Percentiles rank a stretch among this genome's conserved stretches.
These are phyloP conservation scores for Alectoris magna DNA, from an alignment of 2,797 vertebrate genomes.

Conservation along the genomic window DNA sequence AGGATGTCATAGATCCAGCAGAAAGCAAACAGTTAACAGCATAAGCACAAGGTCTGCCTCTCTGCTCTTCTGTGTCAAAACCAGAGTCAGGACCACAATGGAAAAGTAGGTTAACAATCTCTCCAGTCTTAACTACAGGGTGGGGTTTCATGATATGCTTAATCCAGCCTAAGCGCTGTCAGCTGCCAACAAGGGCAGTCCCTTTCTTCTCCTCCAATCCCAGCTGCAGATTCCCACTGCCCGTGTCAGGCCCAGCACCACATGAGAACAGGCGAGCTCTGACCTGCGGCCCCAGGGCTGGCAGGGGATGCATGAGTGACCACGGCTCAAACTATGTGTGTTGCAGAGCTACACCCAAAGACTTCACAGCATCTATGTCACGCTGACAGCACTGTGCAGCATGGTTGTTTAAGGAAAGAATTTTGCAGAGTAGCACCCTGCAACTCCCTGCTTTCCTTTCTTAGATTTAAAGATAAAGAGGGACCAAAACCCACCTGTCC, in stretches of 20 bases:
- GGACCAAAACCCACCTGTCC: conserved; percentile 87
- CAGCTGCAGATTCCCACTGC: neutral
- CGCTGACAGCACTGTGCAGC: fast-evolving
- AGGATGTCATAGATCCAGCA: neutral
- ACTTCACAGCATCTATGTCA: fast-evolving
- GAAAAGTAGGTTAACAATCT: neutral
- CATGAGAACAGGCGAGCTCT: neutral
- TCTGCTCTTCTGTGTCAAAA: neutral
- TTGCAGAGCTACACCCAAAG: neutral
- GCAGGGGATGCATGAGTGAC: fast-evolving
- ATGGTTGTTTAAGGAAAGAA: neutral
- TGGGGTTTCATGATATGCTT: neutral
- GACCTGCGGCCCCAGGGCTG: fast-evolving
- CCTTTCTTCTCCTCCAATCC: neutral
- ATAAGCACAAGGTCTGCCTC: neutral
- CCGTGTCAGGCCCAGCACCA: fast-evolving
- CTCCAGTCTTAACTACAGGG: neutral
- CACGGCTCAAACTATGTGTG: fast-evolving
- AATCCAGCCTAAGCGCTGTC: neutral
- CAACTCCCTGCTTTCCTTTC: neutral
- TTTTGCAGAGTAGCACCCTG: neutral
- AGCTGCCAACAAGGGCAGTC: neutral
- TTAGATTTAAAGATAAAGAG: neutral
- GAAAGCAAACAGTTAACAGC: neutral
- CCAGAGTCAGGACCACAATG: neutral